These are phyloP conservation scores for Origma solitaria DNA, from an alignment of 2,113 vertebrate genomes.

Conservation along the genomic window DNA sequence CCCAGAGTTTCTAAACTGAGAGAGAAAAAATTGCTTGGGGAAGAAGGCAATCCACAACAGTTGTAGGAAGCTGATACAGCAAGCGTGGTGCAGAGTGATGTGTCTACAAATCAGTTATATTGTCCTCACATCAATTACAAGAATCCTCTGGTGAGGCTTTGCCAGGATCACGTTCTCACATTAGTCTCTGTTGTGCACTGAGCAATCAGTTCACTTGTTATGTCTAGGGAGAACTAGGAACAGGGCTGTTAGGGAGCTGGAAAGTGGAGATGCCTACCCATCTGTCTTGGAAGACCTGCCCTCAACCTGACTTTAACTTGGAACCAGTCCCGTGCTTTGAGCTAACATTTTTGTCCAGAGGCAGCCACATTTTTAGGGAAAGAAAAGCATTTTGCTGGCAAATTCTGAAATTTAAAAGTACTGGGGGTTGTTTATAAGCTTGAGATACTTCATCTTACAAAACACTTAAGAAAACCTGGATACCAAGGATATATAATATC, in stretches of 20 bases:
- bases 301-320: background rate
- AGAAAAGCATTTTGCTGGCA: background rate
- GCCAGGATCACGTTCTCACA: background rate
- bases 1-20: background rate
- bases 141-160: background rate
- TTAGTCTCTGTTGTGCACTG: background rate
- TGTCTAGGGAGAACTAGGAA: background rate
- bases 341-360: background rate
- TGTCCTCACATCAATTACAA: background rate
- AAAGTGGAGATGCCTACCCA: background rate
- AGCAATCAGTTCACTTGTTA: background rate
- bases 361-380: background rate
- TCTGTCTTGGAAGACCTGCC: background rate
- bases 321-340: background rate
- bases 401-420: background rate
- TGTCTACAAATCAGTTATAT: background rate
- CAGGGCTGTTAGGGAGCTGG: background rate
- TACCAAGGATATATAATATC: background rate
- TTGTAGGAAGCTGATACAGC: background rate
- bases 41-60: background rate
- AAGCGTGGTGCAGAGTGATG: background rate
- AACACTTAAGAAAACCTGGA: background rate
- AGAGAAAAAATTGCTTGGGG: background rate
- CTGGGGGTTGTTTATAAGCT: background rate
- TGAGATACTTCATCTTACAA: background rate